Evolutionary conservation across 2,888 invertebrate genomes (phyloP).

Genomic region (Diaprepes abbreviatus): DNA sequence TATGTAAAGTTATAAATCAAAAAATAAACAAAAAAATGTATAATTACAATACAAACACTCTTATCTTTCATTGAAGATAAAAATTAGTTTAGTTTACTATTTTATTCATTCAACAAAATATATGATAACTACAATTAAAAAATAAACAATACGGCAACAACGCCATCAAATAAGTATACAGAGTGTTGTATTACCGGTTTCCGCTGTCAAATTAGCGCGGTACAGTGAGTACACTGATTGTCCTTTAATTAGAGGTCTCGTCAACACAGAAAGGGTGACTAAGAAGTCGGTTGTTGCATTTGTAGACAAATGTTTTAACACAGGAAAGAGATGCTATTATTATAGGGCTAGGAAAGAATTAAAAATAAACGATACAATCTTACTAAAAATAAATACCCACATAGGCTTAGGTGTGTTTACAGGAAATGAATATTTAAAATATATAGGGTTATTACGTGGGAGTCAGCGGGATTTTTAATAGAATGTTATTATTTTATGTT

Average conservation of each 20-base stretch:
- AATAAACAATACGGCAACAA: constrained; percentile 32
- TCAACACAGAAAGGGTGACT: constrained; percentile 35
- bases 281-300: constrained; percentile 26
- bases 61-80: too few relatives aligned
- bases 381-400: constrained; percentile 19
- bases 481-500: too few relatives aligned
- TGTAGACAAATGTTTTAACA: constrained; percentile 38
- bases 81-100: too few relatives aligned
- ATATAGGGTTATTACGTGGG: constrained; percentile 1
- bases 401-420: constrained; percentile 15
- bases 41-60: too few relatives aligned
- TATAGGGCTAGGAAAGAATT: constrained; percentile 32
- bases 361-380: constrained; percentile 37
- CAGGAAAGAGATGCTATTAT: constrained; percentile 44
- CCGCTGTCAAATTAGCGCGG: constrained; percentile 61
- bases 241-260: constrained; percentile 46
- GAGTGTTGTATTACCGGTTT: constrained; percentile 57
- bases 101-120: too few relatives aligned
- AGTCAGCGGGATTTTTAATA: not conserved
- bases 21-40: too few relatives aligned
- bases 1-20: too few relatives aligned
- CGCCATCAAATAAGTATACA: constrained; percentile 34
- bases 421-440: constrained; percentile 5
- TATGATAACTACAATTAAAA: too few relatives aligned
- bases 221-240: constrained; percentile 59